phyloP scores from a whole-genome alignment of 92 coral and sea anemone genomes.

The Palythoa caribaeorum region DNA sequence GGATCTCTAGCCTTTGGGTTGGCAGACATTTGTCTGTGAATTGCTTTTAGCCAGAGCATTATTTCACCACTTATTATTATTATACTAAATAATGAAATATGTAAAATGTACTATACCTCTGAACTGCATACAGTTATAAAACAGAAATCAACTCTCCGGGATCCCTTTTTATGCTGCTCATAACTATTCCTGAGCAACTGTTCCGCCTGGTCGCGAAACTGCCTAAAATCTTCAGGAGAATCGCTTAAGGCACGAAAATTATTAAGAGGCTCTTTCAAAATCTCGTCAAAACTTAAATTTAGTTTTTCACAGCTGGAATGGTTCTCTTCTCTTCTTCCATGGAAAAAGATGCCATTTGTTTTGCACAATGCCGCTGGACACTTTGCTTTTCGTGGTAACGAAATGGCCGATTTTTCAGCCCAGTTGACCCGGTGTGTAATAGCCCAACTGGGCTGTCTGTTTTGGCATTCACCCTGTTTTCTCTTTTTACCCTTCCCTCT shows the following conservation, averaged over 20 bases:
- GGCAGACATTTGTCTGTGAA: slow-evolving; percentile 58
- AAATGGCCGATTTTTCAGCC: neutral
- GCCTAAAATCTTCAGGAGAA: slow-evolving; percentile 24
- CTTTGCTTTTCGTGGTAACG: neutral
- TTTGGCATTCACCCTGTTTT: too few relatives aligned
- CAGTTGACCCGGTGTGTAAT: neutral
- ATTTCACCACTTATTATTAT: slow-evolving; percentile 50
- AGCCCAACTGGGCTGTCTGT: too few relatives aligned
- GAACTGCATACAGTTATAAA: slow-evolving; percentile 37
- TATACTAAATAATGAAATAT: too few relatives aligned
- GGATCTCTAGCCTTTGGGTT: slow-evolving; percentile 66
- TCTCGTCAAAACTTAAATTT: neutral
- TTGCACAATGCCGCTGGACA: neutral
- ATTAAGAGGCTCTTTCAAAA: slow-evolving; percentile 11
- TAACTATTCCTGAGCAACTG: slow-evolving; percentile 12
- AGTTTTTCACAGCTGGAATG: neutral
- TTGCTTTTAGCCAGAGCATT: slow-evolving; percentile 52
- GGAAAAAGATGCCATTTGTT: neutral
- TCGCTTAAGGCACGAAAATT: slow-evolving; percentile 42
- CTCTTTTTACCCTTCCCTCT: too few relatives aligned
- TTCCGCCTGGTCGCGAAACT: slow-evolving; percentile 48
- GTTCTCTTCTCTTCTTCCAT: neutral
- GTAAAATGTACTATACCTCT: too few relatives aligned
- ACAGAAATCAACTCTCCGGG: slow-evolving; percentile 34
- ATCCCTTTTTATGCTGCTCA: slow-evolving; percentile 49